Conservation (phyloP, 2,888 invertebrate species). For the Chymomyza procnemis region DNA sequence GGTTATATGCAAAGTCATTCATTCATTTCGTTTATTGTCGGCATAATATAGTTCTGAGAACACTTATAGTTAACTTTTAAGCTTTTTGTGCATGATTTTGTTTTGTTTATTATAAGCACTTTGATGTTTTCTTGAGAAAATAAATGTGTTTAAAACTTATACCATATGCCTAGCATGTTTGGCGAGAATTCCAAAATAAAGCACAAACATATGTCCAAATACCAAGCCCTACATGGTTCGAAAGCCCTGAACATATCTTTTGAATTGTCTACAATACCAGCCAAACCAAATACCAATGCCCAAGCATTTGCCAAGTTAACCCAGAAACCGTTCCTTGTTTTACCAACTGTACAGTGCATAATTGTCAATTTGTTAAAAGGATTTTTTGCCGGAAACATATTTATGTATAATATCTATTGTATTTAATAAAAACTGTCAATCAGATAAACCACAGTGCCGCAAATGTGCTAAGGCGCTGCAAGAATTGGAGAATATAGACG, state of each 20-base stretch:
- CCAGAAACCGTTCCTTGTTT: neutral
- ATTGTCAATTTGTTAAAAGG: neutral
- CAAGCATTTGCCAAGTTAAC: neutral
- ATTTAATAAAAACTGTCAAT: conserved; percentile 9
- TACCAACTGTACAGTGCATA: neutral
- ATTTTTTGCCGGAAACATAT: neutral
- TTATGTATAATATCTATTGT: neutral
- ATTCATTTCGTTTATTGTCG: conserved; percentile 20
- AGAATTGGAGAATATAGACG: conserved; percentile 95
- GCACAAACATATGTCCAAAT: neutral
- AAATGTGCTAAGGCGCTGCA: conserved; percentile 93
- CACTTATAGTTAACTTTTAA: neutral
- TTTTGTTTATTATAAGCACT: neutral
- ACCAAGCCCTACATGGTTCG: neutral
- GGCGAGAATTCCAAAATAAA: too few relatives aligned
- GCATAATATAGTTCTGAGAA: conserved; percentile 14
- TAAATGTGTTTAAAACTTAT: neutral
- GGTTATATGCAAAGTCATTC: conserved; percentile 46
- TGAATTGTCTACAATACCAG: neutral
- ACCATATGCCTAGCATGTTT: too few relatives aligned
- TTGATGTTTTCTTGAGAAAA: neutral
- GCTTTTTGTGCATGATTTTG: neutral
- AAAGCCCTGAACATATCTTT: neutral
- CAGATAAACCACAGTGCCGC: conserved; percentile 95
- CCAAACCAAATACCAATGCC: neutral